Conservation (phyloP, 2,113 vertebrate genomes). For the Archocentrus centrarchus region DNA sequence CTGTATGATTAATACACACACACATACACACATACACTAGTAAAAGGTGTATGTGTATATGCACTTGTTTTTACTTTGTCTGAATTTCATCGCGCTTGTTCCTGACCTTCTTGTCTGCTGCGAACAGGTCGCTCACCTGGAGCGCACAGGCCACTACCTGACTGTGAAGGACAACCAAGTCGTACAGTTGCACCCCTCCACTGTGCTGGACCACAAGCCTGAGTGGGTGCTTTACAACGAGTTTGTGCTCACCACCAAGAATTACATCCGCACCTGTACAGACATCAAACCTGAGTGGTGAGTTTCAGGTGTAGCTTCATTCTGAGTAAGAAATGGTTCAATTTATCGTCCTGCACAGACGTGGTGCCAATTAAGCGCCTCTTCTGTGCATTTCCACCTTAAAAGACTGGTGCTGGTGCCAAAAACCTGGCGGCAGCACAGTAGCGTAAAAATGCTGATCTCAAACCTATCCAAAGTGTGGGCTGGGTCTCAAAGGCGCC, state of each 20-base stretch:
- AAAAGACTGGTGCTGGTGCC: not conserved
- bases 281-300: slow-evolving; percentile 98
- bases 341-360: not conserved
- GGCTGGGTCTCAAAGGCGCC: not conserved
- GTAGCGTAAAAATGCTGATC: not conserved
- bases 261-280: slow-evolving; percentile 97
- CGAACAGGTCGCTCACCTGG: slow-evolving; percentile 92
- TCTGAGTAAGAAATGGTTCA: not conserved
- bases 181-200: slow-evolving; percentile 96
- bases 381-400: accelerated
- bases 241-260: slow-evolving; percentile 98
- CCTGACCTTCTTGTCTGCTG: not conserved
- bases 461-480: not conserved
- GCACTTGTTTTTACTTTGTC: not conserved
- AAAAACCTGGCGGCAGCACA: too few relatives aligned
- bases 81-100: not conserved
- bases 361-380: too few relatives aligned
- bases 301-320: slow-evolving; percentile 44
- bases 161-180: slow-evolving; percentile 99
- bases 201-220: slow-evolving; percentile 96
- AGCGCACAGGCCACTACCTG: slow-evolving; percentile 95
- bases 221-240: slow-evolving; percentile 99
- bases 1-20: not conserved
- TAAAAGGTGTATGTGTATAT: not conserved
- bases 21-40: not conserved